phyloP scores from a whole-genome alignment of 92 coral and sea anemone genomes.

The Paramuricea clavata region DNA sequence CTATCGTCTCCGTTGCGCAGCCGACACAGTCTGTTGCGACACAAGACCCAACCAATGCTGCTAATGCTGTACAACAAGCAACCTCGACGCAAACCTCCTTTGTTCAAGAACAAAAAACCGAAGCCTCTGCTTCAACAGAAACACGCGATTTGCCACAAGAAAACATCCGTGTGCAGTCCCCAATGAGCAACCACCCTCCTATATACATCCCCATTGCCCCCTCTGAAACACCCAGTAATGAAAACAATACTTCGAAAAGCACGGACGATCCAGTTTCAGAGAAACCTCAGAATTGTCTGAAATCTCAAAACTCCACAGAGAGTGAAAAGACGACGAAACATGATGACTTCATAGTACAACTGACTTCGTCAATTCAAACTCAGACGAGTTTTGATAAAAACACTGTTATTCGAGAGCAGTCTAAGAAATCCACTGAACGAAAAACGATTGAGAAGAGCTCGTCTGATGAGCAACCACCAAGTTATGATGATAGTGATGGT shows the following conservation, averaged over 20 bases:
- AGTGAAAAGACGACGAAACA: background rate
- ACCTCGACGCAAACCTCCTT: background rate
- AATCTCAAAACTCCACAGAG: background rate
- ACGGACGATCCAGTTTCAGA: background rate
- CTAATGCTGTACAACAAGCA: background rate
- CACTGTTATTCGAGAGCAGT: background rate
- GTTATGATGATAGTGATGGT: constrained; percentile 39
- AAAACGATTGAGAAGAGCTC: constrained; percentile 7
- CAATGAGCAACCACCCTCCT: constrained; percentile 29
- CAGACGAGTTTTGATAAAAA: constrained; percentile 46
- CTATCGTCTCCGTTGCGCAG: background rate
- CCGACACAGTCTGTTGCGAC: background rate
- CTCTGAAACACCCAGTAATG: background rate
- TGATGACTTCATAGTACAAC: background rate
- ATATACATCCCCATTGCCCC: background rate
- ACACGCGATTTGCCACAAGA: background rate
- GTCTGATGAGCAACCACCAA: background rate
- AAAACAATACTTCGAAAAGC: background rate
- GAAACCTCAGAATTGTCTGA: constrained; percentile 7
- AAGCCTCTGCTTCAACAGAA: background rate
- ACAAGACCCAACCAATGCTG: background rate
- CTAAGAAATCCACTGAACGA: background rate
- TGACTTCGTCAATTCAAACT: constrained; percentile 47
- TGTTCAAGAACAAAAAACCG: background rate
- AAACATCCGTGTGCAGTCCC: constrained; percentile 9